phyloP scores from a whole-genome alignment of 2,888 invertebrate species.

The Drosophila multiciliata region DNA sequence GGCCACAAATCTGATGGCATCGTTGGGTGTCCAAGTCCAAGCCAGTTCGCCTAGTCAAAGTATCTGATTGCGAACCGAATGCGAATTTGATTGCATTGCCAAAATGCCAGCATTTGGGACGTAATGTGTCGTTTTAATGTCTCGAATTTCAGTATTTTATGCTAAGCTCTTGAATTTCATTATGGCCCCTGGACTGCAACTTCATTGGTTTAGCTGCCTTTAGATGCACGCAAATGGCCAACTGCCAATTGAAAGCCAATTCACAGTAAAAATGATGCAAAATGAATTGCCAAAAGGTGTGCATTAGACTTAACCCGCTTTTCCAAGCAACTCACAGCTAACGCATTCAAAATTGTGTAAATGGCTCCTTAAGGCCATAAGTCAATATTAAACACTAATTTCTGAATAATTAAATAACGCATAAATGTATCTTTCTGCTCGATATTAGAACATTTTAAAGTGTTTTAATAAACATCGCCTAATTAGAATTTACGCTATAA shows the following conservation, averaged over 20 bases:
- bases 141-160: slow-evolving; percentile 49
- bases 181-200: slow-evolving; percentile 20
- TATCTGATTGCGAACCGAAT: slow-evolving; percentile 57
- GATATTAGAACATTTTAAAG: not conserved
- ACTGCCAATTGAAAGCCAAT: slow-evolving; percentile 70
- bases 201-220: slow-evolving; percentile 26
- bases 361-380: slow-evolving; percentile 6
- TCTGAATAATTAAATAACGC: not conserved
- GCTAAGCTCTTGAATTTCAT: slow-evolving; percentile 59
- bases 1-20: slow-evolving; percentile 56
- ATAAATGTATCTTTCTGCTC: not conserved
- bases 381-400: not conserved
- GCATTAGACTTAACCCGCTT: slow-evolving; percentile 38
- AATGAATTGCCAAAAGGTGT: slow-evolving; percentile 32
- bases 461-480: not conserved
- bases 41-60: slow-evolving; percentile 25
- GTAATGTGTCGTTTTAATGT: slow-evolving; percentile 65
- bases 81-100: slow-evolving; percentile 59
- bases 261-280: slow-evolving; percentile 41
- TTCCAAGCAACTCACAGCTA: slow-evolving; percentile 11
- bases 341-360: slow-evolving; percentile 6
- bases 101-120: slow-evolving; percentile 55
- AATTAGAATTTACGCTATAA: not conserved
- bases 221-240: slow-evolving; percentile 34
- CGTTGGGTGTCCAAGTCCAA: slow-evolving; percentile 21